Percentiles rank a stretch among this genome's conserved stretches.
These are phyloP conservation scores for Odontocolon sp. DNA, from an alignment of 2,888 invertebrate genomes.

Conservation along the genomic window DNA sequence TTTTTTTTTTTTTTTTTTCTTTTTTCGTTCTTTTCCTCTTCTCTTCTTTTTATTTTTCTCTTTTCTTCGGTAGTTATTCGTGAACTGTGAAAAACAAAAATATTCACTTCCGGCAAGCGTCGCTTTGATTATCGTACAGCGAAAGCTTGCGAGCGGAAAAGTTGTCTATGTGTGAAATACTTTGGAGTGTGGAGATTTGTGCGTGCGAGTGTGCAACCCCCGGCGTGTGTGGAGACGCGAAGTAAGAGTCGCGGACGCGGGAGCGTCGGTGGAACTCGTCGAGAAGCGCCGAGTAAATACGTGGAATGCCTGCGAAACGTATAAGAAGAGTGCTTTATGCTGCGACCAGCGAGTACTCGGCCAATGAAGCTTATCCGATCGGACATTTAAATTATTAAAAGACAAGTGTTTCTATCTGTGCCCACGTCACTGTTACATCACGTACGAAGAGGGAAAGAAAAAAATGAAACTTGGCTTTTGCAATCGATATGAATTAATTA, in stretches of 20 bases:
- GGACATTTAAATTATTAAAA: slow-evolving; percentile 30
- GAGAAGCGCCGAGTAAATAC: slow-evolving; percentile 39
- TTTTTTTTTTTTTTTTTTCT: slow-evolving; percentile 1
- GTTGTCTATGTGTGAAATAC: background rate
- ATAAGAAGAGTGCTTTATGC: slow-evolving; percentile 14
- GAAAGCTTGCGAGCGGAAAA: background rate
- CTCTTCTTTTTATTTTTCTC: background rate
- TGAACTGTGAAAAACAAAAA: background rate
- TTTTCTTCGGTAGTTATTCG: background rate
- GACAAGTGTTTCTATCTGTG: slow-evolving; percentile 1
- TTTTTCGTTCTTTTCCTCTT: background rate
- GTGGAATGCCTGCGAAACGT: slow-evolving; percentile 45
- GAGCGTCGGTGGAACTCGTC: slow-evolving; percentile 2
- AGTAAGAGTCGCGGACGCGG: background rate
- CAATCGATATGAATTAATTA: too few relatives aligned
- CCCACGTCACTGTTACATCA: background rate
- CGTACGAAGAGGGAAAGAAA: slow-evolving; percentile 11
- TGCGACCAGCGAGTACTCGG: background rate
- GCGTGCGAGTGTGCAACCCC: background rate
- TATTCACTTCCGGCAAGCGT: slow-evolving; percentile 3
- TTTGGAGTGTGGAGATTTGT: background rate
- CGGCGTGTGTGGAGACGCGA: background rate
- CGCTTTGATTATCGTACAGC: background rate
- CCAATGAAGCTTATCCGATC: slow-evolving; percentile 15
- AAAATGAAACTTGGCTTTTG: background rate